Base-by-base conservation (phyloP, 1,140 invertebrate species). In the Drosophila sulfurigaster region DNA sequence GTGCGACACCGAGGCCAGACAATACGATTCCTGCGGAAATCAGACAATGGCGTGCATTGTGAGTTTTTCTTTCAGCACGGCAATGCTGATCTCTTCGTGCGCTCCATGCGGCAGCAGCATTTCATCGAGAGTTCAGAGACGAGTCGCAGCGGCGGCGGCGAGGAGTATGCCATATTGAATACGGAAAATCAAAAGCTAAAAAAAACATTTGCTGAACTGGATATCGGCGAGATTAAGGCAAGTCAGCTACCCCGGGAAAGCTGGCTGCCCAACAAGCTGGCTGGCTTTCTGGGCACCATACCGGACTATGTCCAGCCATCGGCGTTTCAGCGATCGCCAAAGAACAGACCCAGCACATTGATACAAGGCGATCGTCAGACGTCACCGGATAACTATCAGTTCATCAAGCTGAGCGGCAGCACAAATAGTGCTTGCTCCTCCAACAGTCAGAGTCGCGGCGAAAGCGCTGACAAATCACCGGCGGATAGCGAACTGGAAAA, bases 51-150 rank as follows among this genome's bases (percentile, higher is more conserved):
- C 0, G 94, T 95, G 67, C 95, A 96, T 76, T 96, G 96, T 71
- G 95, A 96, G 11, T 96, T 97, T 82, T 96, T 97, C 81, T 98
- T 98, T 93, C 96, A 98, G 91, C 94, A 96, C 81, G 96, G 96
- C 7, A 97, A 97, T 77, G 96, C 96, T 5, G 96, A 97, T 82
- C 94, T 95, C 68, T 96, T 98, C 87, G 93, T 98, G 6, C 94
- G 94, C 28, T 93, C 94, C 45, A 92, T 97, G 13, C 95, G 95
- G 79, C 78, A 91, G 16, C 70, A 76, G 28, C 91, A 92, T 60
- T 79, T 92, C 16, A 88, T 92, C 11, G 91, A 92, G 52, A 72
- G 59, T 46, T 49, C 76, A 2, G 74, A 76, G 10, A 52, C 63
- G 2, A 69, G 56, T 11, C 66, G 69, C 15, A 58, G 70, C 5